These are phyloP conservation scores for Ceryle rudis DNA, from an alignment of 2,797 vertebrate genomes.

Conservation along the genomic window DNA sequence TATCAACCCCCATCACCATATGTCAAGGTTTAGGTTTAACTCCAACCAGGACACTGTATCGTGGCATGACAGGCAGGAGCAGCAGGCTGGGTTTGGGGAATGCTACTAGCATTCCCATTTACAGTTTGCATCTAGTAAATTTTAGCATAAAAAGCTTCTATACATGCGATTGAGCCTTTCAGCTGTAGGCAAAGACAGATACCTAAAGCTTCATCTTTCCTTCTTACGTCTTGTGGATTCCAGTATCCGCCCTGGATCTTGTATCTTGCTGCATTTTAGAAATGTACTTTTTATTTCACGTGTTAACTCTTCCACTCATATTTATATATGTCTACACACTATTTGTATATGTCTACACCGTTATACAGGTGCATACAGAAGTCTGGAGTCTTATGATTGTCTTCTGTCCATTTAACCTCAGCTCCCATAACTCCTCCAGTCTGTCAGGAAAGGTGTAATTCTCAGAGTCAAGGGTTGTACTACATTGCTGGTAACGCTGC, in stretches of 20 bases:
- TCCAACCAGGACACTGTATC: not conserved
- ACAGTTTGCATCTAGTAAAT: not conserved
- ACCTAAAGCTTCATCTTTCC: not conserved
- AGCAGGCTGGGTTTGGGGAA: not conserved
- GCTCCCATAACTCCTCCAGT: not conserved
- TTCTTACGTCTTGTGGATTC: not conserved
- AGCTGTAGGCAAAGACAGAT: not conserved
- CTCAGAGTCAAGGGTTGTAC: not conserved
- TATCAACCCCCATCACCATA: not conserved
- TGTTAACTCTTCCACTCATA: not conserved
- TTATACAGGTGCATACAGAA: not conserved
- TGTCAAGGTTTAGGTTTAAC: not conserved
- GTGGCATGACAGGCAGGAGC: fast-evolving
- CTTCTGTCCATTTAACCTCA: not conserved
- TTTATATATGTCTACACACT: not conserved
- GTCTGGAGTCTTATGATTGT: not conserved
- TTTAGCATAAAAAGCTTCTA: not conserved
- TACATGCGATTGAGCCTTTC: not conserved
- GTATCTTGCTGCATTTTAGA: not conserved
- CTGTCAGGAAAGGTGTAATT: not conserved
- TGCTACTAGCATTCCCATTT: not conserved
- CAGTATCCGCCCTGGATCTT: not conserved
- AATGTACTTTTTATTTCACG: not conserved
- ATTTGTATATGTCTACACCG: no score
- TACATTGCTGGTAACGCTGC: not conserved